phyloP scores from a whole-genome alignment of 2,888 invertebrate genomes.

The Seira sanloemensis region DNA sequence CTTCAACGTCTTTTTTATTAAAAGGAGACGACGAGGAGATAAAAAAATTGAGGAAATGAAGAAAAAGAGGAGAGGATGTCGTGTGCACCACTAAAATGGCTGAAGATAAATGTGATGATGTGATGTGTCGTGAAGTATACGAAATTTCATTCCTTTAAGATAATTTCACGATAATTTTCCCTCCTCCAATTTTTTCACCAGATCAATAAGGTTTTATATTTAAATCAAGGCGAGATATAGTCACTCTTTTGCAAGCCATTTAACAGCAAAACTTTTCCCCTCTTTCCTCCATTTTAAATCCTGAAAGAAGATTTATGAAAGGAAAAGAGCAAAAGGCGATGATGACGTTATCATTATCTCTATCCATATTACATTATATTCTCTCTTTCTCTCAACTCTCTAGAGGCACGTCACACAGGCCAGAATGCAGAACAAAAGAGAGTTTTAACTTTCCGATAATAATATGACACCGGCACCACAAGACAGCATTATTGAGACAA shows the following conservation, averaged over 20 bases:
- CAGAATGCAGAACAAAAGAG: neutral
- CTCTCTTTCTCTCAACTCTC: neutral
- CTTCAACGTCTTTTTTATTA: neutral
- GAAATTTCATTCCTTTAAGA: neutral
- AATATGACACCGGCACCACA: slow-evolving; percentile 16
- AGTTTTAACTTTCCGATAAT: neutral
- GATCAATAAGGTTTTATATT: slow-evolving; percentile 9
- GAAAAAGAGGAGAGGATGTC: neutral
- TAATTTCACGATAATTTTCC: slow-evolving; percentile 8
- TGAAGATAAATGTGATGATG: neutral
- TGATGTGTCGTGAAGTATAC: neutral
- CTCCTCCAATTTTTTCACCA: neutral
- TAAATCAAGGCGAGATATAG: neutral
- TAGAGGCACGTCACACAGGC: neutral
- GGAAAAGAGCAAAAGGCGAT: slow-evolving; percentile 42
- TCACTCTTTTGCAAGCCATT: slow-evolving; percentile 49
- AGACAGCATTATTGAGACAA: neutral
- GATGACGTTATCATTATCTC: slow-evolving; percentile 50
- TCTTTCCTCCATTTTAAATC: slow-evolving; percentile 7
- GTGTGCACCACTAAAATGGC: neutral
- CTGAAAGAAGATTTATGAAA: slow-evolving; percentile 38
- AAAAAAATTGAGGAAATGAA: slow-evolving; percentile 55
- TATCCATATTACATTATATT: neutral
- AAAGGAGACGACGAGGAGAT: neutral
- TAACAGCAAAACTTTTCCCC: slow-evolving; percentile 31